Conservation (phyloP, 2,113 vertebrate genomes). For the Nestor notabilis region DNA sequence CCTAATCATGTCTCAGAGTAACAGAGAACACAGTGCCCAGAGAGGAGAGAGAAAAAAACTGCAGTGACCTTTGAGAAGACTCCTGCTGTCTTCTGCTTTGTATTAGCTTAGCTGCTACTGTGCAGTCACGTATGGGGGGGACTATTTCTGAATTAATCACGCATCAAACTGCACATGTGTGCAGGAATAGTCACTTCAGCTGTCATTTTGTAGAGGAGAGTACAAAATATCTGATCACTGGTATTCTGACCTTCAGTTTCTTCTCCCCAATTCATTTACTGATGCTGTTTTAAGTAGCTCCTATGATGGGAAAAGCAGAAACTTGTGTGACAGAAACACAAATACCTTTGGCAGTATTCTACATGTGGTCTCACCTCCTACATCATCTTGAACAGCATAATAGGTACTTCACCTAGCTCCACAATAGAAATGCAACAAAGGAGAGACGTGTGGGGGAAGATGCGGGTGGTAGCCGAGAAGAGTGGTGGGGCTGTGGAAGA, state of each 20-base stretch:
- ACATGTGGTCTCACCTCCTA: neutral
- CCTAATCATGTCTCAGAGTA: neutral
- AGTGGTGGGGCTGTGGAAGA: neutral
- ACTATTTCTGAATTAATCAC: neutral
- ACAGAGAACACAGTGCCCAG: neutral
- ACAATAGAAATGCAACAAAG: neutral
- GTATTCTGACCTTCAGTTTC: neutral
- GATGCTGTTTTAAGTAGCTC: neutral
- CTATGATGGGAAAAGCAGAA: neutral
- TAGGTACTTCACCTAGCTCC: neutral
- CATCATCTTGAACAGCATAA: neutral
- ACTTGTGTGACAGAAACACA: neutral
- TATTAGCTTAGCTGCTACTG: neutral
- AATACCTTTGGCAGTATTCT: neutral
- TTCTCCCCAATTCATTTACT: neutral
- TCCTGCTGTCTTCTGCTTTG: neutral
- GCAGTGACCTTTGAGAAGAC: neutral
- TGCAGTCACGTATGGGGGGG: neutral
- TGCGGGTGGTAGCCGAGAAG: neutral
- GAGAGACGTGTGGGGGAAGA: neutral
- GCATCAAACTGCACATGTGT: fast-evolving
- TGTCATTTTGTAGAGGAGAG: fast-evolving
- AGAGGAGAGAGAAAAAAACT: neutral
- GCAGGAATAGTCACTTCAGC: neutral
- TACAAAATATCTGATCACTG: neutral